phyloP scores from a whole-genome alignment of 2,113 vertebrate species.

The Seriola dumerili region DNA sequence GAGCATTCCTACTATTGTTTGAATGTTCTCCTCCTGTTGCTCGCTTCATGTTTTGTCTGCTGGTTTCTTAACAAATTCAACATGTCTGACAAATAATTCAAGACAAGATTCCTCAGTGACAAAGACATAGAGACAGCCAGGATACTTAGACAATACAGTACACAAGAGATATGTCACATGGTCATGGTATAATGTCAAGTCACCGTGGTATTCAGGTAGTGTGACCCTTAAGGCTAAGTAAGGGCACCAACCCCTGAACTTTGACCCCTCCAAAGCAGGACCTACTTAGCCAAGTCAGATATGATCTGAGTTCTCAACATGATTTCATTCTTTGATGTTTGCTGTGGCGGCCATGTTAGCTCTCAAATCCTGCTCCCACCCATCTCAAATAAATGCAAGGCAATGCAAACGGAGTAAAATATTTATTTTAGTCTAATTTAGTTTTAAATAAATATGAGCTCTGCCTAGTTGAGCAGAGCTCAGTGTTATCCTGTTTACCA shows the following conservation, averaged over 20 bases:
- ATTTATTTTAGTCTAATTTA: not conserved
- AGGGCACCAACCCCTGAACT: conserved; percentile 45
- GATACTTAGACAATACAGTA: conserved; percentile 18
- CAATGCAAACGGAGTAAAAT: not conserved
- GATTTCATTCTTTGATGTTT: conserved; percentile 17
- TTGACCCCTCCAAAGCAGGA: conserved; percentile 41
- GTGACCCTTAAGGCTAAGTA: conserved; percentile 44
- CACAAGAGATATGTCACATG: conserved; percentile 55
- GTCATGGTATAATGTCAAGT: conserved; percentile 58
- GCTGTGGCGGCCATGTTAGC: not conserved
- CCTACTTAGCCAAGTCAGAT: conserved; percentile 24
- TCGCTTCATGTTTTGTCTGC: conserved; percentile 45
- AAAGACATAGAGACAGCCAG: conserved; percentile 5
- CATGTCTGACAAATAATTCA: conserved; percentile 47
- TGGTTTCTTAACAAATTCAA: conserved; percentile 69
- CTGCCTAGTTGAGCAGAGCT: not conserved
- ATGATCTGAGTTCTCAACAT: fast-evolving
- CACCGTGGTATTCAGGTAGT: conserved; percentile 62
- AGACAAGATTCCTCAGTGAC: conserved; percentile 25
- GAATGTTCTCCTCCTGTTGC: not conserved
- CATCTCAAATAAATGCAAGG: not conserved
- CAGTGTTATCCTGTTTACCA: not conserved
- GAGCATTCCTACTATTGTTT: conserved; percentile 49
- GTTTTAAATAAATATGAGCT: not conserved
- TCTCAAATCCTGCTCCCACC: not conserved